Evolutionary conservation across 2,113 vertebrate species (phyloP), one percentile per base, ranked within the genome.

Genomic region (Aythya baeri): DNA sequence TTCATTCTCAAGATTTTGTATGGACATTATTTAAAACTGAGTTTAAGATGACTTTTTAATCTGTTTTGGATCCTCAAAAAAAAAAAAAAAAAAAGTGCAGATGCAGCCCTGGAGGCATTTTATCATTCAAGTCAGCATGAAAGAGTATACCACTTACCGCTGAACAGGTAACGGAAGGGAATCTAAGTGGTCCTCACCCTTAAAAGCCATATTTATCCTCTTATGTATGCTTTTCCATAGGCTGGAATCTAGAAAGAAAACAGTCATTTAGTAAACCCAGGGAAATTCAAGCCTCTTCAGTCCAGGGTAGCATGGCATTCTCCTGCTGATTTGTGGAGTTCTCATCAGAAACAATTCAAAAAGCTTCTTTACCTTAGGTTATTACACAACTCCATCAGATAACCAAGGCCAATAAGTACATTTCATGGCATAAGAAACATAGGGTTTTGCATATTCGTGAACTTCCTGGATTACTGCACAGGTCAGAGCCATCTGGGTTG

Each of bases 131-230:
- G 55, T 9, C 15, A 49, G 23, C 25, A 41, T 62, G 70, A 88
- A 6, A 43, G 46, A 77, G 17, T 8, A 5, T 3, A 32, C 25
- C 58, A 97, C 99, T 98, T 98, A 98, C 99, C 98, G 98, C 94
- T 98, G 98, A 49, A 98, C 98, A 29, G 98, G 98, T 66, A 98
- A 96, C 2, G 98, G 97, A 27, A 98, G 95, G 9, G 98, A 95
- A 75, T 97, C 97, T 72, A 98, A 97, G 88, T 97, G 97, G 73
- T 96, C 97, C 80, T 98, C 98, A 17, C 98, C 98, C 88, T 98
- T 98, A 75, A 99, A 98, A 8, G 98, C 98, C 99, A 99, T 98
- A 79, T 97, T 98, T 92, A 98, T 97, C 4, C 97, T 87, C 73
- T 85, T 54, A n/a, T 5, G 15, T 44, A 49, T 49, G 27, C 50